These are phyloP conservation scores for Drosophila murphyi DNA, from an alignment of 1,140 invertebrate genomes.

Conservation along the genomic window DNA sequence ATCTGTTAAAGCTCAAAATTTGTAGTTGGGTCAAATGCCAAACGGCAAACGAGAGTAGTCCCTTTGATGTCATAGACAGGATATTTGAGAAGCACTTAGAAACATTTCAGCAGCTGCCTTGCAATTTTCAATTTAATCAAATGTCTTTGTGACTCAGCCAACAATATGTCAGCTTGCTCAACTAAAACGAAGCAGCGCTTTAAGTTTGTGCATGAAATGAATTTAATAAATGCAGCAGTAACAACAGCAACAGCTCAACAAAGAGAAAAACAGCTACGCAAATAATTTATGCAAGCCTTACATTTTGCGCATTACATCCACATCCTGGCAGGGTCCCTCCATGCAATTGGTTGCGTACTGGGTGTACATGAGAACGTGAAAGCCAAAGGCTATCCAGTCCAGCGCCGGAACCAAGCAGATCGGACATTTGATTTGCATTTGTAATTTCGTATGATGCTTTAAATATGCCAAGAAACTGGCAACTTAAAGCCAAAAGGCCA, in stretches of 20 bases:
- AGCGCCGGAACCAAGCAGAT: slow-evolving; percentile 23
- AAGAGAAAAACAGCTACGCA: slow-evolving; percentile 5
- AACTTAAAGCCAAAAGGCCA: slow-evolving; percentile 22
- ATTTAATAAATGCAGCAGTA: slow-evolving; percentile 59
- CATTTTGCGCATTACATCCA: slow-evolving; percentile 32
- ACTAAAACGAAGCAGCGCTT: slow-evolving; percentile 27
- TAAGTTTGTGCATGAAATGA: slow-evolving; percentile 58
- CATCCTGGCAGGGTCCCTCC: slow-evolving; percentile 10
- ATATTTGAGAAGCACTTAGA: slow-evolving; percentile 9
- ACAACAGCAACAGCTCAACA: not conserved
- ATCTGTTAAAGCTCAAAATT: not conserved
- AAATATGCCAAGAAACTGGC: not conserved
- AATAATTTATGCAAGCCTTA: slow-evolving; percentile 47
- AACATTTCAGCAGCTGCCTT: not conserved
- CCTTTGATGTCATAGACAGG: slow-evolving; percentile 8
- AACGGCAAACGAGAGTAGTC: slow-evolving; percentile 6
- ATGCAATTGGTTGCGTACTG: slow-evolving; percentile 15
- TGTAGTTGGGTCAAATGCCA: not conserved
- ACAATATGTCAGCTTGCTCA: not conserved
- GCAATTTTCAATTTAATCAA: slow-evolving; percentile 28
- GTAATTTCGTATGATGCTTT: slow-evolving; percentile 40
- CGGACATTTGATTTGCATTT: slow-evolving; percentile 50
- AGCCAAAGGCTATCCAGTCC: slow-evolving; percentile 12
- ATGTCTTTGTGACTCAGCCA: slow-evolving; percentile 11
- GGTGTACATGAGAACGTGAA: not conserved